Base-by-base conservation (phyloP, 2,113 vertebrate genomes). In the Sinocyclocheilus rhinocerous region DNA sequence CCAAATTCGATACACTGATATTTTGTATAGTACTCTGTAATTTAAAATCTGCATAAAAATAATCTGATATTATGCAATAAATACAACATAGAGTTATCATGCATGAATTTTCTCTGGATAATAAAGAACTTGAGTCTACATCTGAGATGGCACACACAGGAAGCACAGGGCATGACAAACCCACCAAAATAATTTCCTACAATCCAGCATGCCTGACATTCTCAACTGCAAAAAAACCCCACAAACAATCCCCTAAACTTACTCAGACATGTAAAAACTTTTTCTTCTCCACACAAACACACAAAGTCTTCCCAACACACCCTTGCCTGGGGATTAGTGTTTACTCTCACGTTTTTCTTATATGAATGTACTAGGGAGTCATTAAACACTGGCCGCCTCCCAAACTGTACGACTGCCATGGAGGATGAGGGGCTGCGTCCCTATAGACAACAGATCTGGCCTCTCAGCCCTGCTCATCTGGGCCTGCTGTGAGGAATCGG, bases 381-480 rank as follows among this genome's bases (percentile, higher is more conserved):
- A n/a, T 18, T 70, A 36, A 70, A 70, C 2, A 29, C 63, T 82
- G 18, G 11, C 26, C 45, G 8, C 45, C 13, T 81, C 39, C 79
- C 59, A 48, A 61, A 63, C 33, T 63, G 57, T 63, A 63, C 15
- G 7, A 61, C 33, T 48, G 57, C 36, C 36, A 26, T 26, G 2
- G n/a, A 82, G 59, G 26, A 69, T n/a, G 45, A 70, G 42, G 26
- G 45, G 18, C 65, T 36, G 45, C 0, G 10, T 70, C 63, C 63
- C 81, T n/a, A 13, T 33, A 55, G 63, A 70, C 81, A 82, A n/a
- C 81, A 82, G 18, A 73, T 20, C 29, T 73, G 69, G 20, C 82
- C 82, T 39, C 12, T 73, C 12, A 39, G 52, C 67, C 22, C 52
- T 84, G 26, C 69, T 73, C 82, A 84, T 59, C 82, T 84, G 82